phyloP scores from a whole-genome alignment of 2,797 vertebrate species.

The Pelobates cultripes region DNA sequence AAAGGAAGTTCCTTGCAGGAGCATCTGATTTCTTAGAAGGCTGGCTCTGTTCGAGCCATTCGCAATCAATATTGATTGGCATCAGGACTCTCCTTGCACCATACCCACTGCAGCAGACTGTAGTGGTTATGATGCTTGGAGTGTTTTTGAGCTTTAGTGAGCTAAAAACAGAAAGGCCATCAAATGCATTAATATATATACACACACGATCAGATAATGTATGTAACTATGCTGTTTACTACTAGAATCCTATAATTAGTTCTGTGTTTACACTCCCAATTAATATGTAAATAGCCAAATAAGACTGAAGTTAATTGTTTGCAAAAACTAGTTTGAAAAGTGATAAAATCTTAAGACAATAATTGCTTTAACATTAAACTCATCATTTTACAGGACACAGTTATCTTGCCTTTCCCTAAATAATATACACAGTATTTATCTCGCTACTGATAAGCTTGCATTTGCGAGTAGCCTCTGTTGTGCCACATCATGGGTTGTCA shows the following conservation, averaged over 20 bases:
- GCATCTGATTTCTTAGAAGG: too few relatives aligned
- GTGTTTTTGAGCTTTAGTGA: neutral
- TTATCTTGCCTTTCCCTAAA: constrained; percentile 2
- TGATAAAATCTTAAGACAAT: constrained; percentile 1
- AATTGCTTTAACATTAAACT: constrained; percentile 2
- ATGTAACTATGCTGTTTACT: neutral
- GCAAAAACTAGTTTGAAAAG: neutral
- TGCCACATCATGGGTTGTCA: too few relatives aligned
- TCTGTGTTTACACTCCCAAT: neutral
- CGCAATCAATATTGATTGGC: too few relatives aligned
- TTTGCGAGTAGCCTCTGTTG: neutral
- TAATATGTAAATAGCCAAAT: neutral
- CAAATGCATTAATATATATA: too few relatives aligned
- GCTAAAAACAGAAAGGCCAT: neutral
- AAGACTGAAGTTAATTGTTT: neutral
- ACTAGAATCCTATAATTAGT: neutral
- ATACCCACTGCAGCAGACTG: too few relatives aligned
- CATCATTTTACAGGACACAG: neutral
- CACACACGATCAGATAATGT: too few relatives aligned
- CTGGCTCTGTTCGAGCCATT: too few relatives aligned
- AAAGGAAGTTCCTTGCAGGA: too few relatives aligned
- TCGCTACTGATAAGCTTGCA: neutral
- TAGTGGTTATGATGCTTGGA: too few relatives aligned
- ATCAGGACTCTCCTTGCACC: too few relatives aligned
- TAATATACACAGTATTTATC: neutral